A percentile compares a stretch with the other conserved stretches of the same genome.
These are phyloP conservation scores for Lasioglossum leucozonium DNA, from an alignment of 2,888 invertebrate genomes.

Conservation along the genomic window DNA sequence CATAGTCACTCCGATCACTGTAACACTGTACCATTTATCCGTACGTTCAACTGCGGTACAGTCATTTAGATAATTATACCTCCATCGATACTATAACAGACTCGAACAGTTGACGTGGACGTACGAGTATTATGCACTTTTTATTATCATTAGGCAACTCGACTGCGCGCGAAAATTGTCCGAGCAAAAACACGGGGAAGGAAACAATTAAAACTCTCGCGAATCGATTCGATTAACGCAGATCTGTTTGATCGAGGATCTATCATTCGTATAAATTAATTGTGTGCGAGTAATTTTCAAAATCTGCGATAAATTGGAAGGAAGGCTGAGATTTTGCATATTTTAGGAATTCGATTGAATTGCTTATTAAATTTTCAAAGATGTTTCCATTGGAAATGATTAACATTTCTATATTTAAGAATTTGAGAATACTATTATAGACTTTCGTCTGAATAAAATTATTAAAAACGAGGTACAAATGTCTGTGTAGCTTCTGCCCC, in stretches of 20 bases:
- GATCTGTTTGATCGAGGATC: neutral
- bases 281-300: neutral
- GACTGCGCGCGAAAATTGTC: neutral
- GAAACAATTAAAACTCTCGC: neutral
- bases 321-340: too few species aligned
- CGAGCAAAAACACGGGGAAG: neutral
- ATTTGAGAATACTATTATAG: too few species aligned
- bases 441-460: too few species aligned
- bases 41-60: conserved; percentile 15
- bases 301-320: neutral
- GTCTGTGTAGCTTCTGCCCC: too few species aligned
- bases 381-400: too few species aligned
- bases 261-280: neutral
- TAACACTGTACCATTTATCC: conserved; percentile 19
- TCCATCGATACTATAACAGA: neutral
- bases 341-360: too few species aligned
- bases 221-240: neutral
- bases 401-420: too few species aligned
- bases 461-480: too few species aligned
- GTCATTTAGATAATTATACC: conserved; percentile 21
- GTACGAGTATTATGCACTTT: neutral
- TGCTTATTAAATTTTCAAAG: neutral
- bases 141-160: neutral
- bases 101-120: neutral
- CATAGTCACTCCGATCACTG: conserved; percentile 8